phyloP scores from a whole-genome alignment of 2,888 invertebrate species.

The Ophraella communa region DNA sequence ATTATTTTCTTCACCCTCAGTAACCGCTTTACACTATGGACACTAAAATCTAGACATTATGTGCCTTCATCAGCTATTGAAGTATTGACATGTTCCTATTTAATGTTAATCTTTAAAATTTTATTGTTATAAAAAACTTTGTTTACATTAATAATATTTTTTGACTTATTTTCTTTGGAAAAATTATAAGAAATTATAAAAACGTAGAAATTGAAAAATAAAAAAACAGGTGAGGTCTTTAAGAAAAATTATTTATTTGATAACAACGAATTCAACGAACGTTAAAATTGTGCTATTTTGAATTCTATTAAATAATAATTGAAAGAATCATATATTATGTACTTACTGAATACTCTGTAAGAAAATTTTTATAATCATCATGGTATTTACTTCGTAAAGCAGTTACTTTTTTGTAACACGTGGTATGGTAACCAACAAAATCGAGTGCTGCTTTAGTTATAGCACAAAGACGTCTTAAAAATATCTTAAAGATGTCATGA shows the following conservation, averaged over 20 bases:
- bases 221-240: background rate
- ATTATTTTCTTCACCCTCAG: constrained; percentile 32
- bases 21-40: constrained; percentile 27
- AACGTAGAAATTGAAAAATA: background rate
- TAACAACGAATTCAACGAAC: background rate
- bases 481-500: no score
- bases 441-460: constrained; percentile 30
- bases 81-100: constrained; percentile 24
- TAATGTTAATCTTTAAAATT: constrained; percentile 16
- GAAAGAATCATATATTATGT: constrained; percentile 19
- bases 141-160: constrained; percentile 15
- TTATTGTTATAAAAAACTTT: constrained; percentile 11
- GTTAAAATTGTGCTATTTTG: background rate
- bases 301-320: constrained; percentile 24
- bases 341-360: constrained; percentile 23
- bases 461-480: no score
- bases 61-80: constrained; percentile 27
- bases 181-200: background rate
- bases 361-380: constrained; percentile 28
- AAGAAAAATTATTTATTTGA: background rate
- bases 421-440: constrained; percentile 23
- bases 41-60: constrained; percentile 29
- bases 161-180: background rate
- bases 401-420: constrained; percentile 33
- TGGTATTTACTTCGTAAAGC: constrained; percentile 17